These are phyloP conservation scores for Graptemys geographica DNA, from an alignment of 2,797 vertebrate species.

Conservation along the genomic window DNA sequence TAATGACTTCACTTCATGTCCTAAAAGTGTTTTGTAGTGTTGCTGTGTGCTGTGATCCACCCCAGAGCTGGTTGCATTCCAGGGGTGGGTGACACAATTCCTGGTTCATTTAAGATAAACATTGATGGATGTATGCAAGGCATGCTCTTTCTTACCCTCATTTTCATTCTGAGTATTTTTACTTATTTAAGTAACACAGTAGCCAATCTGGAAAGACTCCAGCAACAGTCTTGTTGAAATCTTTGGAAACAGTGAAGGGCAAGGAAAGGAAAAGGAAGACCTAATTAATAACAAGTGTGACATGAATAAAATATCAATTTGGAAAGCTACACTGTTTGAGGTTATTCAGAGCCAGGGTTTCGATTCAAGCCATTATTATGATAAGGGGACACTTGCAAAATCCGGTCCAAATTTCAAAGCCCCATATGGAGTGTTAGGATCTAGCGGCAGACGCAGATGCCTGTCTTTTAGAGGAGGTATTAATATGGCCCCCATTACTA, in stretches of 20 bases:
- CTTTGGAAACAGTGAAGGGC: not conserved
- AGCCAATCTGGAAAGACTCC: not conserved
- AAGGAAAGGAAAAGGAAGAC: not conserved
- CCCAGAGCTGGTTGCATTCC: rapidly evolving
- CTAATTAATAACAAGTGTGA: not conserved
- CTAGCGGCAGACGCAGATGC: not conserved
- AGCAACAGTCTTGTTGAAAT: not conserved
- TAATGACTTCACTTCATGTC: rapidly evolving
- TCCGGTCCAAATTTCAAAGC: not conserved
- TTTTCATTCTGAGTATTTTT: too few species aligned
- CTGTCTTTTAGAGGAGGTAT: not conserved
- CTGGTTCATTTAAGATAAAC: not conserved
- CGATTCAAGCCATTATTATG: rapidly evolving
- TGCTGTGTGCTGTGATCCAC: not conserved
- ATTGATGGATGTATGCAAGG: not conserved
- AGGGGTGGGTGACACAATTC: not conserved
- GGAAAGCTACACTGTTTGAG: not conserved
- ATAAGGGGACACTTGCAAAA: not conserved
- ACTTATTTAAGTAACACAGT: not conserved
- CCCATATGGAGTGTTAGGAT: not conserved
- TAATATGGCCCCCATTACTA: not conserved
- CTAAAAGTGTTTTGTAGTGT: not conserved
- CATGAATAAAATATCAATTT: not conserved
- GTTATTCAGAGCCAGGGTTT: rapidly evolving
- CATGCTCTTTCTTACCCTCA: not conserved